Conservation (phyloP, 1,140 invertebrate species). For the Meteorus sp. region DNA sequence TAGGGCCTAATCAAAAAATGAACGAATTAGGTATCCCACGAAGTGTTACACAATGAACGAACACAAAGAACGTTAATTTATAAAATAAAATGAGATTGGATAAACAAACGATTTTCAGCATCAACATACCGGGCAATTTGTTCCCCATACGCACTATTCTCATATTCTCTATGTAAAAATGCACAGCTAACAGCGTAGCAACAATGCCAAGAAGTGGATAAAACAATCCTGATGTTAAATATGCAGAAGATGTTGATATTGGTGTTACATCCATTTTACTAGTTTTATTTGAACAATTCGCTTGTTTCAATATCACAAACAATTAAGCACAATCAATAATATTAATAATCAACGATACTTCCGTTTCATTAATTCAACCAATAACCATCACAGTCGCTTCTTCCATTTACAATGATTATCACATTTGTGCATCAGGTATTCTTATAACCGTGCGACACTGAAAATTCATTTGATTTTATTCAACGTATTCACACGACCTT, state of each 20-base stretch:
- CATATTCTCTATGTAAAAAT: constrained; percentile 45
- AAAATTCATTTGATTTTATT: not conserved
- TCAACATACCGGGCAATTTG: constrained; percentile 47
- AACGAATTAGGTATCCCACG: constrained; percentile 13
- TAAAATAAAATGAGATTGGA: not conserved
- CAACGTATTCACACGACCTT: constrained; percentile 13
- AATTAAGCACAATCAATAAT: constrained; percentile 7
- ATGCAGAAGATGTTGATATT: constrained; percentile 28
- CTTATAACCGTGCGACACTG: constrained; percentile 33
- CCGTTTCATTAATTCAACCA: constrained; percentile 6
- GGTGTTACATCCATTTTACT: constrained; percentile 41
- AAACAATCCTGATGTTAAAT: constrained; percentile 31
- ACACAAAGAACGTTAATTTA: not conserved
- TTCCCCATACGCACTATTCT: constrained; percentile 40
- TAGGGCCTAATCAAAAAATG: constrained; percentile 44
- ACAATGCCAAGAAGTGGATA: constrained; percentile 35
- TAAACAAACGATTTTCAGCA: constrained; percentile 1
- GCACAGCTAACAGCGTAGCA: constrained; percentile 30
- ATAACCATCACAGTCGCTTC: not conserved
- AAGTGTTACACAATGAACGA: not conserved
- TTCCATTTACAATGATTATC: constrained; percentile 22
- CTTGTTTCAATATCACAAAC: not conserved
- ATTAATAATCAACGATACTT: not conserved
- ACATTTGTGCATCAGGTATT: constrained; percentile 20
- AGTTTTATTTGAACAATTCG: not conserved